Conservation (phyloP, 2,113 vertebrate genomes). For the Polypterus bichir region DNA sequence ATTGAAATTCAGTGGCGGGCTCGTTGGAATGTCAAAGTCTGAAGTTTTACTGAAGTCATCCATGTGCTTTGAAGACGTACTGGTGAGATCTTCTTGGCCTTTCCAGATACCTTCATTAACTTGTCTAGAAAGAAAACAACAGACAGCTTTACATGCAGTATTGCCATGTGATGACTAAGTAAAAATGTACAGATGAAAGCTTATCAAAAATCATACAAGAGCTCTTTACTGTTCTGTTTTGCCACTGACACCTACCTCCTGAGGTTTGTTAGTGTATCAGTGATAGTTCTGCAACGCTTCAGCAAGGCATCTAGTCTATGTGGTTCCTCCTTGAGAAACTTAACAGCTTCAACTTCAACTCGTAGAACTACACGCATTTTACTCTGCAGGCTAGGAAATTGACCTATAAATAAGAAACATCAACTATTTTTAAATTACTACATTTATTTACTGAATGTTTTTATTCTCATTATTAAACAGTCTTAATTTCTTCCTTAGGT, state of each 20-base stretch:
- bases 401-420: conserved; percentile 50
- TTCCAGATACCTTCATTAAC: conserved; percentile 76
- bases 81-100: conserved; percentile 60
- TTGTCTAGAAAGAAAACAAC: conserved; percentile 53
- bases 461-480: too few species aligned
- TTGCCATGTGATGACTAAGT: too few species aligned
- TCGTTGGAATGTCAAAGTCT: conserved; percentile 73
- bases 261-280: conserved; percentile 58
- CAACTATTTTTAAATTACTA: too few species aligned
- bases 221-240: too few species aligned
- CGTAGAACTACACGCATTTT: conserved; percentile 94
- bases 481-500: not conserved
- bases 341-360: conserved; percentile 92
- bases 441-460: too few species aligned
- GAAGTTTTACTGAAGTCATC: conserved; percentile 67
- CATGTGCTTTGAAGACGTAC: conserved; percentile 71
- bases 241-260: conserved; percentile 38
- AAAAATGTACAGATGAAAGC: too few species aligned
- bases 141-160: conserved; percentile 4
- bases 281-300: conserved; percentile 85
- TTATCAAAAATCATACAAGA: too few species aligned
- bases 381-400: conserved; percentile 92
- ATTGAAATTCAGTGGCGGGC: conserved; percentile 69
- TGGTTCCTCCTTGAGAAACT: conserved; percentile 95
- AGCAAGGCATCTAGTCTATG: conserved; percentile 85